These are phyloP conservation scores for Sebastes oblongus DNA, from an alignment of 2,797 vertebrate species.

Conservation along the genomic window DNA sequence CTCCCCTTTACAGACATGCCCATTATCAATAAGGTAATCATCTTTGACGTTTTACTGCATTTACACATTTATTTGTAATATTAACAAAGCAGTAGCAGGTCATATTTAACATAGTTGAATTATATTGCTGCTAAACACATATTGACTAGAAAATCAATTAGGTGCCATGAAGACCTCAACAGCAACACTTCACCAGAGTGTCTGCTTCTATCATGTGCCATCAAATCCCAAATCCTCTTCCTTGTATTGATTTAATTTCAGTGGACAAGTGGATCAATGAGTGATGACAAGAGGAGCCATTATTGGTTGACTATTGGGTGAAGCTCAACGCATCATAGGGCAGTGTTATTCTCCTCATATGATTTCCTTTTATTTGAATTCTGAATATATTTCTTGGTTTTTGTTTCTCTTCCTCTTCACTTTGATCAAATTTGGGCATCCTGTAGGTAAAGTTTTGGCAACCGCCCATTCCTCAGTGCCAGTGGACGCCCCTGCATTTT, in stretches of 20 bases:
- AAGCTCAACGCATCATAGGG: not conserved
- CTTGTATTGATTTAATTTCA: slow-evolving; percentile 39
- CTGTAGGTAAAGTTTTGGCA: slow-evolving; percentile 6
- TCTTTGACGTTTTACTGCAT: not conserved
- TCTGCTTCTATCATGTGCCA: not conserved
- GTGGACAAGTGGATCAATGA: slow-evolving; percentile 24
- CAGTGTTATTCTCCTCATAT: not conserved
- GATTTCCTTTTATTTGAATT: not conserved
- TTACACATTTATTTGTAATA: not conserved
- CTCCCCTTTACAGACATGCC: no score
- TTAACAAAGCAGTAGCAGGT: not conserved
- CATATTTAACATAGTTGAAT: not conserved
- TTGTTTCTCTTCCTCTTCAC: no score
- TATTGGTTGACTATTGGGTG: slow-evolving; percentile 12
- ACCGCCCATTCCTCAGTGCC: not conserved
- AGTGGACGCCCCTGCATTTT: not conserved
- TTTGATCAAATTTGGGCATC: slow-evolving; percentile 5
- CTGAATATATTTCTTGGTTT: not conserved
- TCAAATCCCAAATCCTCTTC: slow-evolving; percentile 31
- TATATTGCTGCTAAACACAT: not conserved
- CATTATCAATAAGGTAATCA: not conserved
- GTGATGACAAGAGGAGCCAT: not conserved
- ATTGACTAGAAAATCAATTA: slow-evolving; percentile 20
- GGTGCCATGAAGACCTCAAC: not conserved
- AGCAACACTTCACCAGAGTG: not conserved